Conservation (phyloP, 1,140 invertebrate species). For the Drosophila mauritiana region DNA sequence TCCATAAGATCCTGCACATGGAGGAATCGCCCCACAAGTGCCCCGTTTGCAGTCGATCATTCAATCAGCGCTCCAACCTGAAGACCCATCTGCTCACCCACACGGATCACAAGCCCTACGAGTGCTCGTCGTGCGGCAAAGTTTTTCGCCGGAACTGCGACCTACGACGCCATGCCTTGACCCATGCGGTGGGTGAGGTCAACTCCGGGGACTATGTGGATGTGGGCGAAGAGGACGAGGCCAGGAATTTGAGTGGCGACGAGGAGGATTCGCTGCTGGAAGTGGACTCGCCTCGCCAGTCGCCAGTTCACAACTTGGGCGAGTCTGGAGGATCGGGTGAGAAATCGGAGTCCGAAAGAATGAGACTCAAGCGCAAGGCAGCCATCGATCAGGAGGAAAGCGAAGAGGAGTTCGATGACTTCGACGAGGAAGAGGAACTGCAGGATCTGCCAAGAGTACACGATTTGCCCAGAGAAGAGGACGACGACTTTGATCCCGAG, state of each 20-base stretch:
- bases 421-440: conserved; percentile 80
- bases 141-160: conserved; percentile 95
- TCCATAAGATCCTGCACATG: conserved; percentile 96
- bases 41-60: conserved; percentile 94
- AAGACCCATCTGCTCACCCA: conserved; percentile 98
- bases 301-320: conserved; percentile 86
- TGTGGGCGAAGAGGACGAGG: conserved; percentile 87
- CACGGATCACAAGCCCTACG: conserved; percentile 97
- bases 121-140: conserved; percentile 95
- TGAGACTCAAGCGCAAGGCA: conserved; percentile 69
- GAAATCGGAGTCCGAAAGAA: conserved; percentile 58
- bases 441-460: conserved; percentile 28
- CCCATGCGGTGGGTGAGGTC: conserved; percentile 93
- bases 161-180: conserved; percentile 92
- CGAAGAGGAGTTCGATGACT: conserved; percentile 76
- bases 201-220: conserved; percentile 88
- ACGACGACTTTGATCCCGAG: conserved; percentile 68
- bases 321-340: conserved; percentile 69
- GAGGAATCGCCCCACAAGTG: conserved; percentile 97
- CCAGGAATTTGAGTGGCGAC: conserved; percentile 83
- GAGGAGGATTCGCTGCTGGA: conserved; percentile 87
- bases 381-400: conserved; percentile 75
- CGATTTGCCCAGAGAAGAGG: conserved; percentile 32
- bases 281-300: conserved; percentile 86
- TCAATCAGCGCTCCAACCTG: conserved; percentile 96